A percentile compares a stretch with the other conserved stretches of the same genome.
Conservation (phyloP, 2,113 vertebrate species). For the Stigmatopora argus region DNA sequence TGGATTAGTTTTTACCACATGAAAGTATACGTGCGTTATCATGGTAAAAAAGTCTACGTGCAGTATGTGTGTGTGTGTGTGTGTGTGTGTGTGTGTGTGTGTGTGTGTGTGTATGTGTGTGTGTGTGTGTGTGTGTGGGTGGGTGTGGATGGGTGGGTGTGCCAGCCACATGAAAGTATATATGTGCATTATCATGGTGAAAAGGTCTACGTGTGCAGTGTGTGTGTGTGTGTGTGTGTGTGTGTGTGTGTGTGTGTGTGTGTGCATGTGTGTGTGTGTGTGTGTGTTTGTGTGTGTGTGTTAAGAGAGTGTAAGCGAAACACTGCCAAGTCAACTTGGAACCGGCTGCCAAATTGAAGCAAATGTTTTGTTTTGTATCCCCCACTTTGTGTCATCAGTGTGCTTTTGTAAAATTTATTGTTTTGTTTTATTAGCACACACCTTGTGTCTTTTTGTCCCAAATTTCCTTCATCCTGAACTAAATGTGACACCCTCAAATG, state of each 20-base stretch:
- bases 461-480: no score
- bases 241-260: no score
- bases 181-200: not conserved
- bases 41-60: not conserved
- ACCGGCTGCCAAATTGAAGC: slow-evolving; percentile 44
- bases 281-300: slow-evolving; percentile 9
- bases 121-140: slow-evolving; percentile 6
- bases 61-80: slow-evolving; percentile 7
- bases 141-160: no score
- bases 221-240: slow-evolving; percentile 2
- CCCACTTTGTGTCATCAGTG: not conserved
- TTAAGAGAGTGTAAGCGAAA: slow-evolving; percentile 34
- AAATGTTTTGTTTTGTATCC: slow-evolving; percentile 27
- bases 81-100: no score
- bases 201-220: not conserved
- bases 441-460: not conserved
- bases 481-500: not conserved
- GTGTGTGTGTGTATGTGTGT: no score
- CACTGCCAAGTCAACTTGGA: slow-evolving; percentile 57
- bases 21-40: no score
- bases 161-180: no score
- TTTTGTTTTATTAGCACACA: slow-evolving; percentile 9
- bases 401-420: slow-evolving; percentile 41
- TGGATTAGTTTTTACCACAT: no score
- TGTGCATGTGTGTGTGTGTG: slow-evolving; percentile 5